Evolutionary conservation across 2,888 invertebrate genomes (phyloP).

Genomic region (Sericinus montela): DNA sequence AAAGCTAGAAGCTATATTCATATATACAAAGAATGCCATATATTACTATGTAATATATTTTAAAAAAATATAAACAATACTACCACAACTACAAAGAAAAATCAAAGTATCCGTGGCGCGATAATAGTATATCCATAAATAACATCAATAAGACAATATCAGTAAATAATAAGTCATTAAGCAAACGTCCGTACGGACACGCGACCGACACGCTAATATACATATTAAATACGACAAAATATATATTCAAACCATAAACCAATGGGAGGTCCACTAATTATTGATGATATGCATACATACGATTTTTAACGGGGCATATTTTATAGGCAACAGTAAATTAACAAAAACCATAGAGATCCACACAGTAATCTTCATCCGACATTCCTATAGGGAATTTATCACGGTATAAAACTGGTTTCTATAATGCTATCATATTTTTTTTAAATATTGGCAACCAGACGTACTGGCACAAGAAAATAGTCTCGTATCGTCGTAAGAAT

Average conservation of each 20-base stretch:
- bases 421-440: neutral
- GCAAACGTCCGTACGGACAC: slow-evolving; percentile 42
- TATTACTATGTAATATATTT: too few relatives aligned
- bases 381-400: slow-evolving; percentile 4
- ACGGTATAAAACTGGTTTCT: slow-evolving; percentile 1
- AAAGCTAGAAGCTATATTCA: too few relatives aligned
- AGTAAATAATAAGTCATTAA: slow-evolving; percentile 35
- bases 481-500: too few relatives aligned
- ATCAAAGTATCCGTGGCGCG: slow-evolving; percentile 5
- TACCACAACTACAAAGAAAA: neutral
- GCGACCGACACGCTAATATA: slow-evolving; percentile 53
- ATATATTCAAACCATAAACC: slow-evolving; percentile 42
- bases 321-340: slow-evolving; percentile 33
- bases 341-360: slow-evolving; percentile 12
- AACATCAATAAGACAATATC: slow-evolving; percentile 16
- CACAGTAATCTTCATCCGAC: slow-evolving; percentile 1
- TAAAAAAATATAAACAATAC: slow-evolving; percentile 20
- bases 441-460: too few relatives aligned
- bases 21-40: too few relatives aligned
- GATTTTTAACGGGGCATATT: slow-evolving; percentile 40
- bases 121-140: slow-evolving; percentile 14
- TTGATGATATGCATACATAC: slow-evolving; percentile 63
- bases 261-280: slow-evolving; percentile 67
- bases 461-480: too few relatives aligned
- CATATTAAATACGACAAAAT: slow-evolving; percentile 53